A percentile compares a stretch with the other conserved stretches of the same genome.
Conservation (phyloP, 2,797 vertebrate genomes). For the Peromyscus eremicus region DNA sequence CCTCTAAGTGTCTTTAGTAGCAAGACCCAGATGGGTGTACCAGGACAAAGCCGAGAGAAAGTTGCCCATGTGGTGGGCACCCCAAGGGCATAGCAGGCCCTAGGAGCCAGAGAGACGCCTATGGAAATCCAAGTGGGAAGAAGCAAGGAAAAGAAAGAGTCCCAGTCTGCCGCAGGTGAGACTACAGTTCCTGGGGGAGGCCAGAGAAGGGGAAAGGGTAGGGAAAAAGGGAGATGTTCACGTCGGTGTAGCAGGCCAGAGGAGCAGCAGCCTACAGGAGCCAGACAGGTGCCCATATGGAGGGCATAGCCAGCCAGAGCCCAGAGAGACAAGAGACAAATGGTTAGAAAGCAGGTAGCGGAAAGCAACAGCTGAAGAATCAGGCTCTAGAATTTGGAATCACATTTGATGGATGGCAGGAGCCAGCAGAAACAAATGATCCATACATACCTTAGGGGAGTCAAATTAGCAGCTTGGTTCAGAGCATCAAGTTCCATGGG, state of each 20-base stretch:
- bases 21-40: not conserved
- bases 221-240: not conserved
- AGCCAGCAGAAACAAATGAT: not conserved
- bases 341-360: not conserved
- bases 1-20: not conserved
- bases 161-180: not conserved
- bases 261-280: not conserved
- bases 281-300: not conserved
- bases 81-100: not conserved
- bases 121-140: not conserved
- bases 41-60: not conserved
- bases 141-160: not conserved
- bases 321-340: not conserved
- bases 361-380: not conserved
- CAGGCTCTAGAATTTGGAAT: not conserved
- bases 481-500: not conserved
- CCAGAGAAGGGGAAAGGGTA: not conserved
- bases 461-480: not conserved
- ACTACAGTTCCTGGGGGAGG: not conserved
- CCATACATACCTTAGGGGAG: not conserved
- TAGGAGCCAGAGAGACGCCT: not conserved
- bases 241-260: not conserved
- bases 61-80: not conserved
- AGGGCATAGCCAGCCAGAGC: not conserved
- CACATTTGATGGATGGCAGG: not conserved